These are phyloP conservation scores for Apodemus agrarius DNA, from an alignment of 2,797 vertebrate genomes.

Conservation along the genomic window DNA sequence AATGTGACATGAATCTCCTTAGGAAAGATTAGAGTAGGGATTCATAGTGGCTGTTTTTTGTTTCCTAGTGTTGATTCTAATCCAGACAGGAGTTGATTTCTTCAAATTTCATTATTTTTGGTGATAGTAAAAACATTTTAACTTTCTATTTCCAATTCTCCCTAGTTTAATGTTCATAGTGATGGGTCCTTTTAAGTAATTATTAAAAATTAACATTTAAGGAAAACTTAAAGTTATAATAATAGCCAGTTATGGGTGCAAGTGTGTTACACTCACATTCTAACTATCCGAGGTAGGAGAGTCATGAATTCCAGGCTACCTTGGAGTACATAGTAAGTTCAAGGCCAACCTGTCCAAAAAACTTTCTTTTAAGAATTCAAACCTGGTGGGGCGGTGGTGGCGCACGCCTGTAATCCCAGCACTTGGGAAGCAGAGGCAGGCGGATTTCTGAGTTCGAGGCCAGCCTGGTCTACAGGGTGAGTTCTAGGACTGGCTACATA, in stretches of 20 bases:
- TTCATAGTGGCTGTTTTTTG: not conserved
- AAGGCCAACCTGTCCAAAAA: not conserved
- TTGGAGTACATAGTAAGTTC: not conserved
- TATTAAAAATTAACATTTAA: slow-evolving; percentile 45
- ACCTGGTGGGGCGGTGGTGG: too few relatives aligned
- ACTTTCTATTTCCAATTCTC: slow-evolving; percentile 34
- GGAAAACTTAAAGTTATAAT: slow-evolving; percentile 13
- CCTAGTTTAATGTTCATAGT: slow-evolving; percentile 45
- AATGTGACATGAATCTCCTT: not conserved
- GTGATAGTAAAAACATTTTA: not conserved
- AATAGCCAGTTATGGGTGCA: not conserved
- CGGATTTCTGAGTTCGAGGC: too few relatives aligned
- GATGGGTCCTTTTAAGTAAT: slow-evolving; percentile 15
- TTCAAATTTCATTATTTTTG: slow-evolving; percentile 37
- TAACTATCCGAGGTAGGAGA: not conserved
- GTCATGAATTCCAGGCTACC: not conserved
- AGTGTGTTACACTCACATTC: too few relatives aligned
- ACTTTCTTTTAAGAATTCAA: not conserved
- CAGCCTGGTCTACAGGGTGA: too few relatives aligned
- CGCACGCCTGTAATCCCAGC: too few relatives aligned
- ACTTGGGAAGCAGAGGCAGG: too few relatives aligned
- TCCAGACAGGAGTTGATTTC: slow-evolving; percentile 5
- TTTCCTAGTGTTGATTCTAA: slow-evolving; percentile 9
- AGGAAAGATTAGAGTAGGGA: slow-evolving; percentile 1
- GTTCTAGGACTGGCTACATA: too few relatives aligned